These are phyloP conservation scores for Gastrophysa polygoni DNA, from an alignment of 2,888 invertebrate genomes.

Conservation along the genomic window DNA sequence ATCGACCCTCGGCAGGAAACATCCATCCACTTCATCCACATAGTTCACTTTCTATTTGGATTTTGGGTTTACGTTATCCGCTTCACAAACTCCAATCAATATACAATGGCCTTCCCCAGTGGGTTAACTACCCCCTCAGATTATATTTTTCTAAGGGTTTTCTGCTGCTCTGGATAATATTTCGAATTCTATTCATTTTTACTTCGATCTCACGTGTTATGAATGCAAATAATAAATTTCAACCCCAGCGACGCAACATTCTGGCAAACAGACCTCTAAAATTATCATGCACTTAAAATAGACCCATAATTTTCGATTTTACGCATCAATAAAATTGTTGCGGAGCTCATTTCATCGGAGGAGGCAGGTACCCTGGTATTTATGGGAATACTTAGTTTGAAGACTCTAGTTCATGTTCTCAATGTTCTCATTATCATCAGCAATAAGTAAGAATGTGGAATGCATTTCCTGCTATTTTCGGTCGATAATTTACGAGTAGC, in stretches of 20 bases:
- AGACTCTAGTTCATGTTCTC: slow-evolving; percentile 4
- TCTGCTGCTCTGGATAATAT: no score
- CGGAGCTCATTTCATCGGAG: background rate
- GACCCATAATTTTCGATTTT: background rate
- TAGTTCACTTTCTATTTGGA: no score
- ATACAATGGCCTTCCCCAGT: no score
- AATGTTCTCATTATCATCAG: slow-evolving; percentile 15
- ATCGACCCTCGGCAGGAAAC: no score
- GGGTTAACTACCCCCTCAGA: no score
- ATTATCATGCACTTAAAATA: background rate
- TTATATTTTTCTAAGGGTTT: no score
- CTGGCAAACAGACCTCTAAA: background rate
- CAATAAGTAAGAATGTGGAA: slow-evolving; percentile 13
- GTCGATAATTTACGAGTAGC: slow-evolving; percentile 2
- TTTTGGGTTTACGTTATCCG: no score
- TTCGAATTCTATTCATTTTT: no score
- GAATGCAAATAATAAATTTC: no score
- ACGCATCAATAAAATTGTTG: background rate
- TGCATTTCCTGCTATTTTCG: slow-evolving; percentile 12
- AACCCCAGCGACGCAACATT: background rate
- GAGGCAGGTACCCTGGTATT: slow-evolving; percentile 11
- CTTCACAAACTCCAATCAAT: no score
- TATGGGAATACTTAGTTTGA: slow-evolving; percentile 8
- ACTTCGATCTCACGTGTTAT: no score
- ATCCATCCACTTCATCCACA: no score